Conservation (phyloP, 2,797 vertebrate genomes). For the Ptychadena robeensis region DNA sequence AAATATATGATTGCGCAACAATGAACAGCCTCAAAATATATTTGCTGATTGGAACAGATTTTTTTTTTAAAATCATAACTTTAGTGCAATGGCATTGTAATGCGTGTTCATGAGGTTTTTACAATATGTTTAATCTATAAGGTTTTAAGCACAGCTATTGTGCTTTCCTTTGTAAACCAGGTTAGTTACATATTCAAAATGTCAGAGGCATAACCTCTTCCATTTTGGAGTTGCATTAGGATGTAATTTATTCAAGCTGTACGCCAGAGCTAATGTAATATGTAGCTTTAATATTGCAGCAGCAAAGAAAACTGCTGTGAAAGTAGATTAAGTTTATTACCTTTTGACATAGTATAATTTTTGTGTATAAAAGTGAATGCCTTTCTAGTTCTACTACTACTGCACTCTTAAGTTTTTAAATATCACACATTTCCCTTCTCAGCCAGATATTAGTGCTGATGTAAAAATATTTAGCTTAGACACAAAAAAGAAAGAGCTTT, state of each 20-base stretch:
- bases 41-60: slow-evolving; percentile 1
- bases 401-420: background rate
- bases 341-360: background rate
- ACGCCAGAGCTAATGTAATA: slow-evolving; percentile 1
- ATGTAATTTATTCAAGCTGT: background rate
- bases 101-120: slow-evolving; percentile 1
- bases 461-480: background rate
- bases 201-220: background rate
- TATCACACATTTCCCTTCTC: background rate
- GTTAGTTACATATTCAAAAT: background rate
- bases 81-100: background rate
- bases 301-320: background rate
- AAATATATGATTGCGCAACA: slow-evolving; percentile 9
- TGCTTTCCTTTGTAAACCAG: background rate
- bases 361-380: background rate
- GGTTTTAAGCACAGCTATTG: background rate
- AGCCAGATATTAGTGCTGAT: background rate
- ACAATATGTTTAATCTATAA: slow-evolving; percentile 6
- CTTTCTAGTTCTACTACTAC: background rate
- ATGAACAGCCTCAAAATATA: background rate
- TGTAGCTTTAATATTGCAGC: background rate
- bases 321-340: background rate
- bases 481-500: background rate
- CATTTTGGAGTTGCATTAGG: background rate
- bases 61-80: slow-evolving; percentile 15